Conservation (phyloP, 2,888 invertebrate genomes). For the Caenorhabditis doughertyi region DNA sequence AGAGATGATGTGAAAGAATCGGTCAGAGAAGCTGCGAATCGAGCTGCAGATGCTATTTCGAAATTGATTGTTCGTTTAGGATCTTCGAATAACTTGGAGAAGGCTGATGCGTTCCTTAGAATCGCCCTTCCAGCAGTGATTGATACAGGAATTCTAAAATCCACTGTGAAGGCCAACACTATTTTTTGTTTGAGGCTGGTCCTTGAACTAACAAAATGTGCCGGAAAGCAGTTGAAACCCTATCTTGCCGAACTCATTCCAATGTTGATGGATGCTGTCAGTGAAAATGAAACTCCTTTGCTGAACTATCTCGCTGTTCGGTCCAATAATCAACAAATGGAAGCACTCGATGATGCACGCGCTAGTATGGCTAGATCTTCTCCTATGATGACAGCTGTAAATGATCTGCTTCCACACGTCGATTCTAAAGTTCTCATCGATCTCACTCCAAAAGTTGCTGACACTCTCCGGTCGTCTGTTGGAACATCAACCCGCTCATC, state of each 20-base stretch:
- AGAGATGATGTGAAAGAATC: conserved; percentile 93
- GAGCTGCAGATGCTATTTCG: conserved; percentile 83
- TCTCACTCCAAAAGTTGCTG: conserved; percentile 63
- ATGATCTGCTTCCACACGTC: conserved; percentile 70
- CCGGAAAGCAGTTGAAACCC: conserved; percentile 88
- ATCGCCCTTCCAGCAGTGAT: conserved; percentile 70
- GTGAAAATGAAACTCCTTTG: conserved; percentile 89
- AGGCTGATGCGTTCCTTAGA: conserved; percentile 64
- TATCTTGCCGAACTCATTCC: conserved; percentile 90
- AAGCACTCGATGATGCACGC: conserved; percentile 88
- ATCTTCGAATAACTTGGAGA: conserved; percentile 64
- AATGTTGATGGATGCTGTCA: conserved; percentile 89
- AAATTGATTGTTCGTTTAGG: conserved; percentile 68
- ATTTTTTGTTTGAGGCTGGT: conserved; percentile 87
- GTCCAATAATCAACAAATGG: conserved; percentile 88
- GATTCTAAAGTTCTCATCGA: conserved; percentile 55
- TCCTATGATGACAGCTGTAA: conserved; percentile 86
- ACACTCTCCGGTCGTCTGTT: conserved; percentile 69
- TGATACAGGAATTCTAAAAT: conserved; percentile 71
- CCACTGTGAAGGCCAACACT: conserved; percentile 67
- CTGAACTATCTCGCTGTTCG: conserved; percentile 90
- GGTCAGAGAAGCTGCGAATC: conserved; percentile 84
- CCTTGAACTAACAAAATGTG: conserved; percentile 90
- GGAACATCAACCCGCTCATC: conserved; percentile 71
- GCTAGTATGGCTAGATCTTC: conserved; percentile 91